These are phyloP conservation scores for Coracopsis vasa DNA, from an alignment of 2,113 vertebrate species.

Conservation along the genomic window DNA sequence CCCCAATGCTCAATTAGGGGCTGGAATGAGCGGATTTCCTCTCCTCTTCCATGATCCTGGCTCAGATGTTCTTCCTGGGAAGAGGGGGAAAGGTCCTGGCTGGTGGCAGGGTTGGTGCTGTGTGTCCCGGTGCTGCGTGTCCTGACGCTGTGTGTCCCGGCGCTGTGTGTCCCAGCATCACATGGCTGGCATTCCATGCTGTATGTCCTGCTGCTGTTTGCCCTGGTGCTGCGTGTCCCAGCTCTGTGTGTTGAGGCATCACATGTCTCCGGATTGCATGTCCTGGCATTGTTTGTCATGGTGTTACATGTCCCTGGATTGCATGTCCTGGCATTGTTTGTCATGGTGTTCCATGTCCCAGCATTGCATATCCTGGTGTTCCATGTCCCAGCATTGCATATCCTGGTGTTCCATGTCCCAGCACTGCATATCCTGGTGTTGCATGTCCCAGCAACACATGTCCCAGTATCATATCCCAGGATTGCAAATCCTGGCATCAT, in stretches of 20 bases:
- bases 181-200: background rate
- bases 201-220: background rate
- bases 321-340: background rate
- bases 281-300: too few species aligned
- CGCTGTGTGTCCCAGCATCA: accelerated
- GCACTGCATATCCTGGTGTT: too few species aligned
- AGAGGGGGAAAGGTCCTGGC: background rate
- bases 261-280: background rate
- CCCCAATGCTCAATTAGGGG: background rate
- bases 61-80: background rate
- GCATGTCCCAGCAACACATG: background rate
- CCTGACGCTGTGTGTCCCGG: too few species aligned
- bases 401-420: background rate
- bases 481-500: background rate
- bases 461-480: background rate
- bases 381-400: background rate
- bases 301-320: background rate
- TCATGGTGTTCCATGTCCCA: background rate
- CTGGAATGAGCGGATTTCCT: background rate
- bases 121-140: accelerated
- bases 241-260: too few species aligned
- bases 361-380: background rate
- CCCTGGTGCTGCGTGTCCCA: background rate
- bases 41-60: background rate
- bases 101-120: background rate